Evolutionary conservation across 1,140 invertebrate species (phyloP), one percentile per base, ranked within the genome.

Genomic region (Liolophura sinensis): DNA sequence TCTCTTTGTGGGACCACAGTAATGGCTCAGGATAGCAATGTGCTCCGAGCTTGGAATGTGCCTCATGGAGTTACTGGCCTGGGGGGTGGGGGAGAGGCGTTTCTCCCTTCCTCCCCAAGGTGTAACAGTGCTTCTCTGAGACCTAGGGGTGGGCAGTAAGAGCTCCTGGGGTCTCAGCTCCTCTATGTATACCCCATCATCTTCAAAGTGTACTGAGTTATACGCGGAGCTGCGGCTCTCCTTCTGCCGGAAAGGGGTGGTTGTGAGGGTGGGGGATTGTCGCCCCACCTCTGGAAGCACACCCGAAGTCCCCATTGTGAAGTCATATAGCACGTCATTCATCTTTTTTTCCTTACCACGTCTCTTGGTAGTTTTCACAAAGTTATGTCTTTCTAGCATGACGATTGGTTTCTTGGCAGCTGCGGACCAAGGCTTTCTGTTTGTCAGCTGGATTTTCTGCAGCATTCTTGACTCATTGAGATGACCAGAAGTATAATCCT

Each of bases 1-100:
- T 62, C 66, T 71, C 59, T 79, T 82, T 27, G 82, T 84, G 1
- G 80, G 72, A 15, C 77, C 79, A 25, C 68, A 55, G 61, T 69
- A 73, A 60, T 80, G 74, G 54, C 72, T 76, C 25, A 77, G 72
- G 22, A 82, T 22, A 62, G 81, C 76, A n/a, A 66, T 67, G 54
- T 79, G 70, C 24, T 66, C 62, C n/a, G 57, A 57, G 15, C 5
- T 22, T n/a, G 25, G 22, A 12, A 47, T 57, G 24, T 25, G 24
- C 25, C 48, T 57, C n/a, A 15, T 24, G 11, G 27, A 48, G 14
- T n/a, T n/a, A 4, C 22, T 22, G 6, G 16, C 6, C 18, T n/a
- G 15, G 49, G 22, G 62, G 48, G 22, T n/a, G n/a, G 22, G 51
- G n/a, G 16, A 16, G 14, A 63, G 24, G 5, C n/a, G 57, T 31